phyloP scores from a whole-genome alignment of 2,113 vertebrate genomes.

The Petaurus breviceps region DNA sequence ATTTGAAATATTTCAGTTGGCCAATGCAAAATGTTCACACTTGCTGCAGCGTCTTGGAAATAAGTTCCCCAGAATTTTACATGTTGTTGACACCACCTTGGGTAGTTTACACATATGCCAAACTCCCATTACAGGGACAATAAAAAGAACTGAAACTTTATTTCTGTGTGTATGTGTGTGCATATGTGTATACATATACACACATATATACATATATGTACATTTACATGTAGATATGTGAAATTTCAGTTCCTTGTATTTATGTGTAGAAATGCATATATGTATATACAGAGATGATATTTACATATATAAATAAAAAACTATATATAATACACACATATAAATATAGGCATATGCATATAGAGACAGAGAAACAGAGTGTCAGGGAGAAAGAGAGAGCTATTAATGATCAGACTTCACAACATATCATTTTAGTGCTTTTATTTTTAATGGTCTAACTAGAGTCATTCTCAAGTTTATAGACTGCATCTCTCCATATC shows the following conservation, averaged over 20 bases:
- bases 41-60: not conserved
- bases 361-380: not conserved
- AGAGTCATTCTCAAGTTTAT: not conserved
- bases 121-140: not conserved
- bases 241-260: not conserved
- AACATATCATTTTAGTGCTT: not conserved
- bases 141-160: not conserved
- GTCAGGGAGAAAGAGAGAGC: not conserved
- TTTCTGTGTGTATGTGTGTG: not conserved
- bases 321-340: not conserved
- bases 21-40: not conserved
- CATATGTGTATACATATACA: too few relatives aligned
- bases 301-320: not conserved
- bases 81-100: not conserved
- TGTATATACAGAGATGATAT: not conserved
- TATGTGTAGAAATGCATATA: not conserved
- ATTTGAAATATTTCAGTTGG: not conserved
- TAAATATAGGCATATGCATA: not conserved
- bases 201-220: not conserved
- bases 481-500: not conserved
- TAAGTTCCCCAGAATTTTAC: not conserved
- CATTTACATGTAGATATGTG: not conserved
- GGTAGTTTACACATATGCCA: not conserved
- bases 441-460: constrained; percentile 2
- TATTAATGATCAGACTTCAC: not conserved